Evolutionary conservation across 2,113 vertebrate species (phyloP), one percentile per base, ranked within the genome.

Genomic region (Arenaria interpres): DNA sequence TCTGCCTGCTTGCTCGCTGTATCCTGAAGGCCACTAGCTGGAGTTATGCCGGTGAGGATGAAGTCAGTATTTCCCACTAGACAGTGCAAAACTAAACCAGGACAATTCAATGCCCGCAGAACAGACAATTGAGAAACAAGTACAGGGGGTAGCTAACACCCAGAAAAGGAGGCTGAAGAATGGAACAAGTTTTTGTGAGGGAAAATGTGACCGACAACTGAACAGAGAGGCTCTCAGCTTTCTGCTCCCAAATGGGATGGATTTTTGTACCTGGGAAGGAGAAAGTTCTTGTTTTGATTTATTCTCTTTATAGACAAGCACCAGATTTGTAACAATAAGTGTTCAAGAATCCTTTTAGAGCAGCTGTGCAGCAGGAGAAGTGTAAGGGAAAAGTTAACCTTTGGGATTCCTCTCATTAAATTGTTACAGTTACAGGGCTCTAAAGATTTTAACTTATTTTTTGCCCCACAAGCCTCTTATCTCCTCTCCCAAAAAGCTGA

Each of bases 321-420:
- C 23, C 59, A 69, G 62, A 60, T 22, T 60, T 48, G 50, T 53
- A n/a, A 53, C 35, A 75, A 39, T 3, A 91, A 78, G 46, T 14
- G 16, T 10, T 82, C 41, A 69, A 59, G 20, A n/a, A 54, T 7
- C 4, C 17, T 27, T 63, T 4, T 5, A 85, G 27, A 85, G 67
- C 13, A 45, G 6, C 23, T 0, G 0, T 12, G 17, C 32, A 82
- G 7, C 0, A 1, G 30, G 24, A 93, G 39, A 95, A 63, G 27
- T 7, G 14, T n/a, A 50, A 48, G 50, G 23, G 54, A 37, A 27
- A 79, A 27, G 5, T 15, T 66, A 92, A 64, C 14, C 19, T 67
- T 69, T 43, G n/a, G 28, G n/a, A 88, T 54, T 80, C 37, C 15
- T 80, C 32, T 85, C 48, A 46, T 21, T 88, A 19, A 11, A 39